Base-by-base conservation (phyloP, 2,113 vertebrate species). In the Saccopteryx bilineata region DNA sequence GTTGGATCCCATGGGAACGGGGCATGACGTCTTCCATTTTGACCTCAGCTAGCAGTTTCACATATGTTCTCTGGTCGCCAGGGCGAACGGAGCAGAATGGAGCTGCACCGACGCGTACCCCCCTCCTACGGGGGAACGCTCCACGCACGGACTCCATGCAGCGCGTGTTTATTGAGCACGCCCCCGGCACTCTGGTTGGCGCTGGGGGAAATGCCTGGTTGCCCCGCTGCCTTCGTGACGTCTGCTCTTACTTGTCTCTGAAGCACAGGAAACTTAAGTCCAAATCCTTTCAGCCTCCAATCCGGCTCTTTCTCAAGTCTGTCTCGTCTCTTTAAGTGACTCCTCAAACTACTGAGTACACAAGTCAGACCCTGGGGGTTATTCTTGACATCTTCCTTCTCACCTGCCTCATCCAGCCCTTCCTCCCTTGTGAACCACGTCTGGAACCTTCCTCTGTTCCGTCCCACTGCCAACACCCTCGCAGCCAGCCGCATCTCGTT, bases 21-120 rank as follows among this genome's bases (percentile, higher is more conserved):
- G 75, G 89, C n/a, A 12, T 50, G 63, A 31, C 48, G 89, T 78
- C 66, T 89, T 96, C 76, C 31, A 14, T 90, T 87, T 90, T 68
- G 94, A 63, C 75, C 48, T 92, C 91, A 83, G 33, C 46, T 58
- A 65, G 75, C 68, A 78, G 84, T 71, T 87, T 83, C 58, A 50
- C 56, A 39, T 94, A 39, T 68, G 66, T 78, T 61, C 68, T 89
- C 50, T 81, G 46, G 83, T 74, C 83, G 54, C 58, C 19, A 3
- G 18, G 12, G 78, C 71, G 71, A 90, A 39, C 39, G 76, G 65
- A 28, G 72, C 80, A 31, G 54, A 74, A 33, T 8, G 74, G 52
- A 75, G 52, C 68, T 2, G 26, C 26, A 18, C 75, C 89, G 26
- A 0, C n/a, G 6, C 60, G 12, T 18, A 15, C 48, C 82, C 26